Conservation (phyloP, 1,140 invertebrate genomes). For the Lucilia sericata region DNA sequence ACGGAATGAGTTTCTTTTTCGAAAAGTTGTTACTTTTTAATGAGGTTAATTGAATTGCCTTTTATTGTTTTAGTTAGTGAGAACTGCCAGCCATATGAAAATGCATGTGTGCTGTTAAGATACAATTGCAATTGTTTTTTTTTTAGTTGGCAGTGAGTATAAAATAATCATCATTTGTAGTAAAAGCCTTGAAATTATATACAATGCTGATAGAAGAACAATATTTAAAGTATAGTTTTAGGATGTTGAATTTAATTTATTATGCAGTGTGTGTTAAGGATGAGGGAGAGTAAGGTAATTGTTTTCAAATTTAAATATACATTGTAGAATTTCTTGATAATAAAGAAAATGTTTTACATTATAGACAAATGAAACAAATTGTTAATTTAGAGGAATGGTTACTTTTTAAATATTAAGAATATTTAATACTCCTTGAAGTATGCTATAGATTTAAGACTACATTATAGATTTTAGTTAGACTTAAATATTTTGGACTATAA, state of each 20-base stretch:
- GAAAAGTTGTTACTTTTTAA: conserved; percentile 39
- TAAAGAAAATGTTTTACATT: too few relatives aligned
- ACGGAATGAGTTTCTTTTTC: background rate
- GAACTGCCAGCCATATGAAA: conserved; percentile 19
- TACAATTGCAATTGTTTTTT: background rate
- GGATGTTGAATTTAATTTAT: background rate
- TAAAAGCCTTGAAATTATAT: background rate
- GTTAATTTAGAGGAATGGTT: too few relatives aligned
- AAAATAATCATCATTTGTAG: background rate
- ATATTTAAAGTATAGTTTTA: background rate
- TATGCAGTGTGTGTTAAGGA: background rate
- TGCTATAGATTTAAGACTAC: too few relatives aligned
- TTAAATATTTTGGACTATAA: too few relatives aligned
- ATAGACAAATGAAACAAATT: too few relatives aligned
- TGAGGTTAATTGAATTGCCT: conserved; percentile 44
- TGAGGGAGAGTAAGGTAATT: too few relatives aligned
- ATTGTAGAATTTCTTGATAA: too few relatives aligned
- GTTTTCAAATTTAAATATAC: too few relatives aligned
- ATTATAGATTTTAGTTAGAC: too few relatives aligned
- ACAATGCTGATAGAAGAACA: background rate
- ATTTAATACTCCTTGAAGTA: too few relatives aligned
- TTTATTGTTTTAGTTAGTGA: conserved; percentile 31
- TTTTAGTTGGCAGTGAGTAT: background rate
- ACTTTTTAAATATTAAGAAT: too few relatives aligned
- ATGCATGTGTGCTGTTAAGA: background rate